Base-by-base conservation (phyloP, 2,888 invertebrate species). In the Ischnus inquisitorius region DNA sequence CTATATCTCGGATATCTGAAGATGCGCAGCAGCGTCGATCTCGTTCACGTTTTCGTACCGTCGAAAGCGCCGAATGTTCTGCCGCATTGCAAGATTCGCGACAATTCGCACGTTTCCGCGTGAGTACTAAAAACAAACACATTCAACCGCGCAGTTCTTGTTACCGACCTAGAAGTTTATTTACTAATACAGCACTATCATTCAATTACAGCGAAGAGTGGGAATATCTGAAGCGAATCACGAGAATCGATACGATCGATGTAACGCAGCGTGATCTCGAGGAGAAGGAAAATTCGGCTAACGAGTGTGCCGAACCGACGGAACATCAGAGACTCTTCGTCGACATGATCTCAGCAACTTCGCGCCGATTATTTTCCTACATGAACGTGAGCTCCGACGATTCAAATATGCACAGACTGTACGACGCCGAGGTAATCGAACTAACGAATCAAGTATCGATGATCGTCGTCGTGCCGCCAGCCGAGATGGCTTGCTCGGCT, bases 21-120 rank as follows among this genome's bases (percentile, higher is more conserved):
- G 94, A 97, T 99, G 95, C 98, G 98, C 92, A 98, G 98, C 88
- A 98, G 99, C 1, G 98, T 99, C 78, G 99, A 99, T 93, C 96
- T 98, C 83, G 97, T 99, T 64, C 97, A 98, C 90, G 97, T 99
- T 10, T 97, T 99, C 64, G 99, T 99, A 28, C 98, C 98, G 0
- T 96, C 97, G 75, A 97, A 97, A 90, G 96, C 97, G 1, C 99
- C 99, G 3, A 99, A 99, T 93, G 97, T 99, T 88, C 95, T 99
- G 87, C 99, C 99, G 0, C 98, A 98, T 93, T 97, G 97, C 86
- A 97, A 98, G 93, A 96, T 99, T 48, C 95, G 99, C 83, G 98
- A 98, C 88, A 99, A 99, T 94, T 97, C 99, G 0, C 99, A 99
- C 92, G 98, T 99, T 0, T 98, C 98, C 14, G 97, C 97, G 98